A percentile compares a stretch with the other conserved stretches of the same genome.
Conservation (phyloP, 2,888 invertebrate species). For the Cerastoderma edule region DNA sequence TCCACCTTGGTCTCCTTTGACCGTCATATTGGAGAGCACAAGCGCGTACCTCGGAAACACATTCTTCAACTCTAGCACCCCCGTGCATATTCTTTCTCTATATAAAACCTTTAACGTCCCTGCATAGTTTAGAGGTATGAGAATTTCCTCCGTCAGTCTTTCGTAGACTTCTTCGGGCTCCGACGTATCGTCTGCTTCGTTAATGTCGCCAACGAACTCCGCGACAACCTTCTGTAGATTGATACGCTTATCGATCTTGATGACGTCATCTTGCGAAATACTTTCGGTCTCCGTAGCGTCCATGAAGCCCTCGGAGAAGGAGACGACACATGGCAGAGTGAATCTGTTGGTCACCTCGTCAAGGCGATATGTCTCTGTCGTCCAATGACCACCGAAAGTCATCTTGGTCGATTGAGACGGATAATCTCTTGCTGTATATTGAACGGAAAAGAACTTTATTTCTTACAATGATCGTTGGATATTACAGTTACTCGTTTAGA, state of each 20-base stretch:
- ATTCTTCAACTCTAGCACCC: slow-evolving; percentile 19
- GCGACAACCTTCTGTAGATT: slow-evolving; percentile 44
- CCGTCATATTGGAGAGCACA: slow-evolving; percentile 21
- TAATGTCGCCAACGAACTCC: slow-evolving; percentile 25
- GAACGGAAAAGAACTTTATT: too few species aligned
- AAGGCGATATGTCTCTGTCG: slow-evolving; percentile 39
- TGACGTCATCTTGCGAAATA: slow-evolving; percentile 45
- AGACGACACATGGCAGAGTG: slow-evolving; percentile 41
- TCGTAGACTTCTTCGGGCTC: slow-evolving; percentile 17
- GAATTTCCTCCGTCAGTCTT: slow-evolving; percentile 29
- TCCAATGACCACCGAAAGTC: slow-evolving; percentile 30
- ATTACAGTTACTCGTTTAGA: too few species aligned
- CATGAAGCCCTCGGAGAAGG: slow-evolving; percentile 40
- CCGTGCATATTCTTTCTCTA: slow-evolving; percentile 25
- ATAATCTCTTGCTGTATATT: too few species aligned
- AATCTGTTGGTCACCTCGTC: slow-evolving; percentile 37
- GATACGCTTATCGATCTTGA: slow-evolving; percentile 41
- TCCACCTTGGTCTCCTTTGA: slow-evolving; percentile 17
- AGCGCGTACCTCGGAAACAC: slow-evolving; percentile 44
- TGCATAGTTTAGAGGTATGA: slow-evolving; percentile 43
- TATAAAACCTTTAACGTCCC: slow-evolving; percentile 31
- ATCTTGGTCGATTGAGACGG: too few species aligned
- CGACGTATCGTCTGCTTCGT: neutral
- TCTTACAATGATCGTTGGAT: too few species aligned
- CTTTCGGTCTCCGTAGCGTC: slow-evolving; percentile 41